phyloP scores from a whole-genome alignment of 2,113 vertebrate genomes.

The Bambusicola thoracicus region DNA sequence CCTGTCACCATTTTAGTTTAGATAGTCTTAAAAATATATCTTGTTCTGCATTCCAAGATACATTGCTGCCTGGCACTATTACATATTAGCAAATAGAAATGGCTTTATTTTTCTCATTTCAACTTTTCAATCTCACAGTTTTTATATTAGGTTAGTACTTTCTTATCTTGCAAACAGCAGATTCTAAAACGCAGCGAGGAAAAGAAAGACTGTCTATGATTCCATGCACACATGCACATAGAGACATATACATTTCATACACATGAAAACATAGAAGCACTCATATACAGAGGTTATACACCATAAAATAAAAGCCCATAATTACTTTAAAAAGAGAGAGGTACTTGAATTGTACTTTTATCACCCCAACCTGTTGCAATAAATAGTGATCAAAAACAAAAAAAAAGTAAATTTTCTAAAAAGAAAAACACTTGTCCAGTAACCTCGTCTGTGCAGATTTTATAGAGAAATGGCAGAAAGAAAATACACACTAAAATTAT shows the following conservation, averaged over 20 bases:
- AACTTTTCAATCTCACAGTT: no score
- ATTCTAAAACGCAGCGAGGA: neutral
- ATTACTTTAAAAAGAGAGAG: neutral
- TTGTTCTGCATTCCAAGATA: neutral
- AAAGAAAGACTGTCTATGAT: neutral
- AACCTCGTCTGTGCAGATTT: neutral
- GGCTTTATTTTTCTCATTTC: no score
- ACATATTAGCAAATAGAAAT: neutral
- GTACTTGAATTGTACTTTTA: neutral
- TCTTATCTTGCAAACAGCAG: neutral
- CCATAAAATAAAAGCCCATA: neutral
- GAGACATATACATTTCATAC: neutral
- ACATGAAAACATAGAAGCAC: neutral
- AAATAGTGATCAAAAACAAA: neutral
- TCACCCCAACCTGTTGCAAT: neutral
- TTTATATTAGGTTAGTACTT: no score
- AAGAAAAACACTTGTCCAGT: neutral
- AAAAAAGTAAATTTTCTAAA: neutral
- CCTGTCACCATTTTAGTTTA: neutral
- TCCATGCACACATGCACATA: neutral
- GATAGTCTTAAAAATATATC: neutral
- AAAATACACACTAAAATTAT: neutral
- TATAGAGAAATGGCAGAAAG: no score
- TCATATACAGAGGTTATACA: neutral
- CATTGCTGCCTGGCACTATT: neutral